Evolutionary conservation across 2,888 invertebrate genomes (phyloP), one percentile per base, ranked within the genome.

Genomic region (Polylopha cassiicola): DNA sequence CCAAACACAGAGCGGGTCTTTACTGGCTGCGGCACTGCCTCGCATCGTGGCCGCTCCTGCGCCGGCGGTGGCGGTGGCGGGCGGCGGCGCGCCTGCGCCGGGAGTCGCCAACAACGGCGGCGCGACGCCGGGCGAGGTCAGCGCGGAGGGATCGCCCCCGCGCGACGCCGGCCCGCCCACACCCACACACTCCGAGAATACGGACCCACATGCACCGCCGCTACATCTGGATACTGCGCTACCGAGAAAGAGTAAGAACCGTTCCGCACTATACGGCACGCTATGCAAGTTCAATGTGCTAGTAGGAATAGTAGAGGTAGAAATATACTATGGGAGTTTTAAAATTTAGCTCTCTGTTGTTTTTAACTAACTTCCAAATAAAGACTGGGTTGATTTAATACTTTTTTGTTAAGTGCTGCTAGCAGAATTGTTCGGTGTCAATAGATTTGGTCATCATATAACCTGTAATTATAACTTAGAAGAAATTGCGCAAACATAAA

Each of bases 21-120:
- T 91, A 38, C 71, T 91, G 58, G 91, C 91, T 44, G 89, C 89
- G 50, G 91, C 91, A 42, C 70, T 91, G 69, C 91, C 91, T 21
- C 88, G 90, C 39, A 86, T 89, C 54, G 90, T 89, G 48, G 51
- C 57, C 8, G 39, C 44, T 23, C 39, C 57, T 43, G 41, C 55
- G 46, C 28, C 65, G 51, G 46, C 65, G 57, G 27, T 63, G 61
- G 17, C 36, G 20, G 2, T 37, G 60, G 48, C 65, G 60, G 54
- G 68, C 65, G 42, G 71, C 68, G 31, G 59, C 48, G 36, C 37
- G 28, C 52, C 67, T 20, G 48, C 60, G 37, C 50, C 68, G 11
- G 47, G 59, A 11, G 10, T 58, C 61, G 48, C 65, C 65, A 43
- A 63, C 68, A 22, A 60, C 58, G 37, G 58, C 61, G 32, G 52